These are phyloP conservation scores for Alethe castanea DNA, from an alignment of 2,113 vertebrate genomes.

Conservation along the genomic window DNA sequence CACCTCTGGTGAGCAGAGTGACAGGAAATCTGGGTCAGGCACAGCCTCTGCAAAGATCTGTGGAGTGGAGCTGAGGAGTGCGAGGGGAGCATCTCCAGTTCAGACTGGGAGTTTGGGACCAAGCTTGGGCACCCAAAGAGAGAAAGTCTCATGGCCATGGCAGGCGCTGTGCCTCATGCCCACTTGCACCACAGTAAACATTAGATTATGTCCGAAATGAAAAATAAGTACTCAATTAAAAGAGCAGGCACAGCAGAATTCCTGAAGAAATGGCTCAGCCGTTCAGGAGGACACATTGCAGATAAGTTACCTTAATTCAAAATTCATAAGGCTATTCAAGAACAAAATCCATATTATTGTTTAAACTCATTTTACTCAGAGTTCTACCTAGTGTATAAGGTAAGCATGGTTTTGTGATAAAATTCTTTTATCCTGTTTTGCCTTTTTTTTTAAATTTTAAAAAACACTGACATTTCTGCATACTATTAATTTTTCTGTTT, in stretches of 20 bases:
- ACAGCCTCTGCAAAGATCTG: neutral
- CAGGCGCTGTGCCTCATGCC: neutral
- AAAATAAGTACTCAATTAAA: neutral
- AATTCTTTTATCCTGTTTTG: neutral
- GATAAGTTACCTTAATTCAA: neutral
- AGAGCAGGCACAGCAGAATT: neutral
- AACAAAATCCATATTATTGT: neutral
- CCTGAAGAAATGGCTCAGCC: neutral
- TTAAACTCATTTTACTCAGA: neutral
- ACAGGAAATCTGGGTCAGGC: neutral
- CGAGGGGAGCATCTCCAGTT: neutral
- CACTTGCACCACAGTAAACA: accelerated
- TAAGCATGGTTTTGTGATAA: neutral
- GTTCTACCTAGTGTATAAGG: neutral
- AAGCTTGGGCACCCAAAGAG: neutral
- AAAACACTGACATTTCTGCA: neutral
- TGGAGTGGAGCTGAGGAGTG: accelerated
- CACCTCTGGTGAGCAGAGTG: neutral
- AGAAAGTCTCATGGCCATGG: neutral
- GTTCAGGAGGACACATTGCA: neutral
- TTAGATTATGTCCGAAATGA: neutral
- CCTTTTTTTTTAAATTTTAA: accelerated
- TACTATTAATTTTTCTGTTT: neutral
- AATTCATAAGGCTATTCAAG: neutral
- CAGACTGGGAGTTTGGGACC: neutral